Conservation (phyloP, 1,140 invertebrate genomes). For the Metaphire vulgaris region DNA sequence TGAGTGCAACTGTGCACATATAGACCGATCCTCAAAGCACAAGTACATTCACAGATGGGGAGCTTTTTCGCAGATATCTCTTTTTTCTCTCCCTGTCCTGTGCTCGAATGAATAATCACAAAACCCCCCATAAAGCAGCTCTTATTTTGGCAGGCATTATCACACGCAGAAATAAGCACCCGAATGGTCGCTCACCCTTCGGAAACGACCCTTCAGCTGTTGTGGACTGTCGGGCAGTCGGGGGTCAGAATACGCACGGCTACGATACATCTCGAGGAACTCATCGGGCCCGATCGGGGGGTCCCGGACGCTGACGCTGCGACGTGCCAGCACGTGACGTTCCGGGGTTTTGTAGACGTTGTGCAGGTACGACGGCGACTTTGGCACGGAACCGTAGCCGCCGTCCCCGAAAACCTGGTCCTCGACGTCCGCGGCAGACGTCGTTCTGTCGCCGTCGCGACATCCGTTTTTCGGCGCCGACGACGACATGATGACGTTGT, state of each 20-base stretch:
- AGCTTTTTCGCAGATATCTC: too few relatives aligned
- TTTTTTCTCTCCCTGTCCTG: too few relatives aligned
- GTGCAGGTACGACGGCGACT: constrained; percentile 63
- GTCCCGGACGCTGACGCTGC: constrained; percentile 3
- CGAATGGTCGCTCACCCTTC: too few relatives aligned
- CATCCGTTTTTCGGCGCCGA: constrained; percentile 6
- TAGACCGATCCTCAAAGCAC: too few relatives aligned
- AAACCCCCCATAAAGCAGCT: too few relatives aligned
- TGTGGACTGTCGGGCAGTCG: too few relatives aligned
- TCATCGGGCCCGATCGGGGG: not conserved
- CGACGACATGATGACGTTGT: constrained; percentile 63
- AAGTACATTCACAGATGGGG: too few relatives aligned
- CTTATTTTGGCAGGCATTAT: too few relatives aligned
- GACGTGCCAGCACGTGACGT: too few relatives aligned
- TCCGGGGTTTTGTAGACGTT: constrained; percentile 24
- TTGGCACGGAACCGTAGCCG: constrained; percentile 51
- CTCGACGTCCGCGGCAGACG: constrained; percentile 15
- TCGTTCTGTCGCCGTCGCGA: constrained; percentile 21
- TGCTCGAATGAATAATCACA: too few relatives aligned
- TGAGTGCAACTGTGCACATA: too few relatives aligned
- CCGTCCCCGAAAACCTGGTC: constrained; percentile 52
- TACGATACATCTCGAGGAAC: constrained; percentile 12
- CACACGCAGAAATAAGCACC: too few relatives aligned
- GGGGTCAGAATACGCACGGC: not conserved
- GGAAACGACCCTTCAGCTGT: not conserved